These are phyloP conservation scores for Harpagus bidentatus DNA, from an alignment of 2,113 vertebrate genomes.

Conservation along the genomic window DNA sequence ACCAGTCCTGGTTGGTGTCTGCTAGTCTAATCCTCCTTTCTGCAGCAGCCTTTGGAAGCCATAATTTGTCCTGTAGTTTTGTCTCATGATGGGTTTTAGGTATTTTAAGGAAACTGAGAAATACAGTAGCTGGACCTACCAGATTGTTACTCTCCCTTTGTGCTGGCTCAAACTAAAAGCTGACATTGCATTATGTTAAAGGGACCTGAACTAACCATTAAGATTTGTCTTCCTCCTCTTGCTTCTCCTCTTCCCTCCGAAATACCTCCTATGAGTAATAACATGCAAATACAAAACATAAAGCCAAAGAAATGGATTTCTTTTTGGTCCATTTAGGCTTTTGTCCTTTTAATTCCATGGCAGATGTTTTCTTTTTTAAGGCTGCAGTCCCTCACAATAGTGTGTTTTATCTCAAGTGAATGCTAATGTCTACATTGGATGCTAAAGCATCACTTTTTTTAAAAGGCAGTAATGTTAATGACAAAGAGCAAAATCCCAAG, in stretches of 20 bases:
- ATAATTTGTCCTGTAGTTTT: neutral
- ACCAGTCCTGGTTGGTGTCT: neutral
- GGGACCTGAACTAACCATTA: neutral
- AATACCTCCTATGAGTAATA: neutral
- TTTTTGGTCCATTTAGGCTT: neutral
- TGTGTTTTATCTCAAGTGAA: neutral
- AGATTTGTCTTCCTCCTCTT: neutral
- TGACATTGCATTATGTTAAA: neutral
- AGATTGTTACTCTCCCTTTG: neutral
- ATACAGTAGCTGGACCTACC: neutral
- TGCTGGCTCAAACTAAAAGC: neutral
- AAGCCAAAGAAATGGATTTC: neutral
- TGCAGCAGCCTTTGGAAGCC: neutral
- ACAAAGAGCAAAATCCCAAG: neutral
- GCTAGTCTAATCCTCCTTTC: neutral
- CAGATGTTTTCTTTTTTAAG: slow-evolving; percentile 41
- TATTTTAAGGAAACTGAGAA: slow-evolving; percentile 47
- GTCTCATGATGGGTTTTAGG: neutral
- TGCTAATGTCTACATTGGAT: neutral
- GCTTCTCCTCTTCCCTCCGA: neutral
- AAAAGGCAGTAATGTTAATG: neutral
- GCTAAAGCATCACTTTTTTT: neutral
- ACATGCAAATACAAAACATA: neutral
- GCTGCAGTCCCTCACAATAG: neutral
- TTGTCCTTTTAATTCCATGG: slow-evolving; percentile 19